Base-by-base conservation (phyloP, 1,140 invertebrate genomes). In the Pteromalus puparum region DNA sequence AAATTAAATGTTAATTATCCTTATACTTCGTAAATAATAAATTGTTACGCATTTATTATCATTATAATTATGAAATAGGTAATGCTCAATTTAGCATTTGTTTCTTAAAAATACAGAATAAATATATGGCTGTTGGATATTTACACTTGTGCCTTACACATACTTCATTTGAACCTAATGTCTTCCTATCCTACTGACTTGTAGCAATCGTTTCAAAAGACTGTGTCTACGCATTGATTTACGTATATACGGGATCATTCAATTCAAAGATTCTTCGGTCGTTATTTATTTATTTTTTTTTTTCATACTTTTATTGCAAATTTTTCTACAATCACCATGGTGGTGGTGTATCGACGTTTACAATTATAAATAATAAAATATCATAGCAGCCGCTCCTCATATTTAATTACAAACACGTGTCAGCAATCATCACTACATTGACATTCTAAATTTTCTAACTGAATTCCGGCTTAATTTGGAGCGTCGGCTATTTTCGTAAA, bases 61-160 rank as follows among this genome's bases (percentile, higher is more conserved):
- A 93, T 93, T 92, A 92, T 90, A 90, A 93, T 92, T 93, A 93
- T 92, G 90, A 90, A 92, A 92, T 93, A 93, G 91, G 90, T 93
- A 92, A 93, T 93, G 92, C 92, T 93, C 92, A 93, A 92, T 93
- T 76, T 93, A 93, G 92, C 92, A 93, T 93, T 93, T 93, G 92
- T 93, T 93, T 93, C 91, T 92, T 93, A 92, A 93, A 85, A 93
- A 93, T 92, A 92, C 93, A 90, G 89, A 93, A 92, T 92, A 93
- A 92, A 93, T 93, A 93, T 93, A 93, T 93, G 92, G 92, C 92
- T 93, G 92, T 93, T 93, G 92, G 92, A 93, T 93, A 93, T 92
- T 91, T 92, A 92, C 73, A 90, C 87, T 85, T 83, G 73, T 87
- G 79, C 86, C 73, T 68, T 42, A 10, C 72, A 61, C 34, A 18